Conservation (phyloP, 2,888 invertebrate species). For the Theretra japonica region DNA sequence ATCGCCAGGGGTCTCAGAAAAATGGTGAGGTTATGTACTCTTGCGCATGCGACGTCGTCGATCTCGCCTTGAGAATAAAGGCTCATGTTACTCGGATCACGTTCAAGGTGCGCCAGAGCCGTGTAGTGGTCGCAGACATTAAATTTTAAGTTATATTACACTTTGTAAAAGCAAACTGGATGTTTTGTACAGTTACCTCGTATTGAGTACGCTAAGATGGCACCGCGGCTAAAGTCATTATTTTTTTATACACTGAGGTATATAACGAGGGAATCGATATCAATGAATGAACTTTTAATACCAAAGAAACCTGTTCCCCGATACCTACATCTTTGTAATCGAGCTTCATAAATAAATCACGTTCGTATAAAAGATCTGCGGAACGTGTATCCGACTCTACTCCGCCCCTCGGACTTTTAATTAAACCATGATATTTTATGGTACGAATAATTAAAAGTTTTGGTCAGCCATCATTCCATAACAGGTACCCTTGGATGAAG, state of each 20-base stretch:
- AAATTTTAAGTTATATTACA: conserved; percentile 59
- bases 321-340: conserved; percentile 53
- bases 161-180: conserved; percentile 47
- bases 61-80: conserved; percentile 77
- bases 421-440: conserved; percentile 74
- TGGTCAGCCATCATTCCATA: conserved; percentile 34
- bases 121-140: conserved; percentile 61
- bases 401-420: conserved; percentile 75
- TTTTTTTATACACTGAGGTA: conserved; percentile 10
- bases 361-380: conserved; percentile 59
- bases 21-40: conserved; percentile 61
- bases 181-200: conserved; percentile 51
- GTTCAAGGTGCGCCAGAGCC: conserved; percentile 77
- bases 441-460: conserved; percentile 62
- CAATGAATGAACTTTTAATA: conserved; percentile 51
- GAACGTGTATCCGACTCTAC: conserved; percentile 62
- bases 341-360: conserved; percentile 58
- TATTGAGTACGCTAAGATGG: conserved; percentile 42
- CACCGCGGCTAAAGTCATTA: conserved; percentile 20
- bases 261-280: conserved; percentile 20
- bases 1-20: conserved; percentile 61
- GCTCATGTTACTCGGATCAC: conserved; percentile 81
- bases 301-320: conserved; percentile 55
- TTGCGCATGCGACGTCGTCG: conserved; percentile 67
- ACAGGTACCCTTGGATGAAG: conserved; percentile 39